phyloP scores from a whole-genome alignment of 2,888 invertebrate species.

The Resseliella maxima region DNA sequence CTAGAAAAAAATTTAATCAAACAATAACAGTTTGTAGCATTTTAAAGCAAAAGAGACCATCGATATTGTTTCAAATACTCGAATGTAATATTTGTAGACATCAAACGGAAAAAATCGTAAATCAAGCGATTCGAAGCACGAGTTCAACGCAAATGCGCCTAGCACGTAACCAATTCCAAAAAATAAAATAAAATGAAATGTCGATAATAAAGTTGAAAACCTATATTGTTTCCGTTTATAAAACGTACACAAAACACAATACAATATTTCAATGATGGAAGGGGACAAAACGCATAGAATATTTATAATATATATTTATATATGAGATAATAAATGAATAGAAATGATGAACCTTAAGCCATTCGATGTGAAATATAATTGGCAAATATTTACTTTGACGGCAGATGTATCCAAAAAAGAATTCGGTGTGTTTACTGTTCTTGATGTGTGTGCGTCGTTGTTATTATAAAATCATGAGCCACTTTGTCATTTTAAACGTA shows the following conservation, averaged over 20 bases:
- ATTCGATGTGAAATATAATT: slow-evolving; percentile 49
- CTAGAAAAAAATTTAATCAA: not conserved
- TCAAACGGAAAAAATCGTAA: too few relatives aligned
- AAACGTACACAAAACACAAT: not conserved
- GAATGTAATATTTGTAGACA: not conserved
- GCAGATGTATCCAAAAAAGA: slow-evolving; percentile 13
- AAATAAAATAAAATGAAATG: not conserved
- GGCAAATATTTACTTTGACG: slow-evolving; percentile 51
- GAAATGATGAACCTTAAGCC: slow-evolving; percentile 52
- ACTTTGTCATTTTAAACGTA: slow-evolving; percentile 8
- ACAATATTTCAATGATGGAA: not conserved
- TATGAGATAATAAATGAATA: slow-evolving; percentile 20
- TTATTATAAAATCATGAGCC: slow-evolving; percentile 15
- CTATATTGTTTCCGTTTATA: slow-evolving; percentile 47
- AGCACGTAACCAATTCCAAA: too few relatives aligned
- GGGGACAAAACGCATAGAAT: too few relatives aligned
- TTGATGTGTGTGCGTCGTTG: not conserved
- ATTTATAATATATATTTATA: not conserved
- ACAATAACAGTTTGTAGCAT: too few relatives aligned
- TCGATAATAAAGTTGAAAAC: slow-evolving; percentile 29
- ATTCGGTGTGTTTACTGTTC: not conserved
- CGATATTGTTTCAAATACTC: too few relatives aligned
- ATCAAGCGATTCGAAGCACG: not conserved
- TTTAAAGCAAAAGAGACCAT: not conserved
- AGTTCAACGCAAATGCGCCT: not conserved